Evolutionary conservation across 2,797 vertebrate species (phyloP).

Genomic region (Tympanoctomys barrerae): DNA sequence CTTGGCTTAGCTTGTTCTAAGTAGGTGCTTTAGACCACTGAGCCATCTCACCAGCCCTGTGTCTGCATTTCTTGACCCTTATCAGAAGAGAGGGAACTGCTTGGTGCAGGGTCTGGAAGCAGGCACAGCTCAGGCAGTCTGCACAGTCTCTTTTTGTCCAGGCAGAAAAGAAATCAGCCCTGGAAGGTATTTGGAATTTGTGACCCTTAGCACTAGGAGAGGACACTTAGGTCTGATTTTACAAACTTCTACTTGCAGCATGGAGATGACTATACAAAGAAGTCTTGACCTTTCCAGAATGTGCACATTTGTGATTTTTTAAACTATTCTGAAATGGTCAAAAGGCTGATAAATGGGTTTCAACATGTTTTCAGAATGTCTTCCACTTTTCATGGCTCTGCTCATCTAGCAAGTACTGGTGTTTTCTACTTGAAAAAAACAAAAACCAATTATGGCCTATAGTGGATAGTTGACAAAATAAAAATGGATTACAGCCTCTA

Average conservation of each 20-base stretch:
- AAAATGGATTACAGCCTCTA: neutral
- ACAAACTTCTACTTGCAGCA: slow-evolving; percentile 20
- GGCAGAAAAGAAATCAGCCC: neutral
- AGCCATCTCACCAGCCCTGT: no score
- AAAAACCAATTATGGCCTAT: neutral
- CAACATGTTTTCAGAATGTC: slow-evolving; percentile 39
- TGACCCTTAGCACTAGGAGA: neutral
- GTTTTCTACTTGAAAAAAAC: neutral
- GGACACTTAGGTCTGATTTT: slow-evolving; percentile 17
- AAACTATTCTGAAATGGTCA: slow-evolving; percentile 37
- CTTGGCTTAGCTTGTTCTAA: no score
- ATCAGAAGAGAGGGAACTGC: slow-evolving; percentile 4
- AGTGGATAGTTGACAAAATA: neutral
- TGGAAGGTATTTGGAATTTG: neutral
- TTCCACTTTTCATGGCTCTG: neutral
- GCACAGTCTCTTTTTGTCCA: neutral
- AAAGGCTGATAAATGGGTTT: slow-evolving; percentile 60
- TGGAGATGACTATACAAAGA: slow-evolving; percentile 22
- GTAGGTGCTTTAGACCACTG: no score
- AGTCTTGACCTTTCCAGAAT: slow-evolving; percentile 31
- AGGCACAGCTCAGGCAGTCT: neutral
- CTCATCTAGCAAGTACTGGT: neutral
- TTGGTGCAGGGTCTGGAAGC: neutral
- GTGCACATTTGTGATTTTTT: slow-evolving; percentile 58
- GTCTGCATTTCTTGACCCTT: no score